A percentile compares a stretch with the other conserved stretches of the same genome.
Conservation (phyloP, 2,888 invertebrate genomes). For the Cataglyphis cursor region DNA sequence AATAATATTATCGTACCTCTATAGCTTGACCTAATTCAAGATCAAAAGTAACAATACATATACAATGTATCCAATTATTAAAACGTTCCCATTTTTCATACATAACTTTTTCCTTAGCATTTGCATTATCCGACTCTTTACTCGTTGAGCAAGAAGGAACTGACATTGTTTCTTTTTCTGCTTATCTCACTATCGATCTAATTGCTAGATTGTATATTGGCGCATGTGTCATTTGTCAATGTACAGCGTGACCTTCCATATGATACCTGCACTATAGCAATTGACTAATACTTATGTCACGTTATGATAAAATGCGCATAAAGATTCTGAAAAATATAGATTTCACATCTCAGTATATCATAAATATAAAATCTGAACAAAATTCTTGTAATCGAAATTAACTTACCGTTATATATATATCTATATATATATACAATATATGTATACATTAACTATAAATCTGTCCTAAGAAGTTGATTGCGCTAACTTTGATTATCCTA, state of each 20-base stretch:
- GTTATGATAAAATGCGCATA: conserved; percentile 36
- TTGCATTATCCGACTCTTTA: conserved; percentile 58
- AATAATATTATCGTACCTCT: conserved; percentile 89
- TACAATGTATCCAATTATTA: conserved; percentile 98
- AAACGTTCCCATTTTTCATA: conserved; percentile 90
- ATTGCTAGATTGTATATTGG: conserved; percentile 38
- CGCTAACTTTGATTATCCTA: conserved; percentile 44
- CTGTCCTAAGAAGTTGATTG: conserved; percentile 35
- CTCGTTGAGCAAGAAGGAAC: conserved; percentile 73
- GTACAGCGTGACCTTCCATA: conserved; percentile 19
- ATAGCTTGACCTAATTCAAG: conserved; percentile 99
- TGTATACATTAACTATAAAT: conserved; percentile 49
- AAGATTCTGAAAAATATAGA: conserved; percentile 56
- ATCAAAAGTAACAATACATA: conserved; percentile 99
- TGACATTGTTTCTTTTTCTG: conserved; percentile 74
- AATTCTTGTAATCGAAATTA: background rate
- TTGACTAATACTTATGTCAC: conserved; percentile 55
- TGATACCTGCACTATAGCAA: conserved; percentile 33
- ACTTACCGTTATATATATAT: conserved; percentile 23
- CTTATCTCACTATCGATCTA: conserved; percentile 45
- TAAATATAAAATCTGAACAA: background rate
- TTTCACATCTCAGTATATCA: background rate
- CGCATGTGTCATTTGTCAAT: conserved; percentile 48
- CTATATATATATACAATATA: background rate
- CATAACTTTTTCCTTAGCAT: conserved; percentile 53